Base-by-base conservation (phyloP, 2,113 vertebrate species). In the Neofelis nebulosa region DNA sequence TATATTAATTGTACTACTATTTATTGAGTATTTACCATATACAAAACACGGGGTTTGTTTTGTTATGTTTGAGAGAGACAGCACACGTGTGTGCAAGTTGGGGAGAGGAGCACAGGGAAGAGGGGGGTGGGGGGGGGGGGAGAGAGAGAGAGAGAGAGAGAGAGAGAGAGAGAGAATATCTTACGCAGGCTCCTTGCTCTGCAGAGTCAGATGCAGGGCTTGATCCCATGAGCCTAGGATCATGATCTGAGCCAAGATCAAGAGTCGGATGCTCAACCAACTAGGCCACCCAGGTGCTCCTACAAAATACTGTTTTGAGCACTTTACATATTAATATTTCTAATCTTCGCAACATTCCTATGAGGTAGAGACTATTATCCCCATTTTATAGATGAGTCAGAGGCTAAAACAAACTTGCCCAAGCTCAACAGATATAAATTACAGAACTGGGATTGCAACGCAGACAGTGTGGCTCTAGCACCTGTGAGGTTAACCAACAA, bases 351-450 rank as follows among this genome's bases (percentile, higher is more conserved):
- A 86, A 78, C 29, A 91, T 36, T 93, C 27, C 73, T 81, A 57
- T 45, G 79, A 93, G 8, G 63, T 41, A 8, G 48, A 74, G 36
- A 74, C 48, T 33, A 85, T n/a, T 45, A 81, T 66, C 11, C 36
- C 65, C 76, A 87, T 50, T 69, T 91, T 94, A 91, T 14, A 89
- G 27, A 45, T 48, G 41, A 84, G 31, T 55, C 14, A 92, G 41
- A 92, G 31, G 31, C 61, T 69, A 94, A 92, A 69, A 95, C 18
- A 80, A 94, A 90, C 41, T 66, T 93, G 78, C 21, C 78, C 61
- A 55, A 76, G n/a, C 31, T 78, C 33, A 96, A 48, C 9, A 93
- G 16, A 95, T 38, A 81, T 48, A 87, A 74, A 92, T 11, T 78
- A 83, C 5, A 95, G 71, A 92, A 85, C 14, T n/a, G 52, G 16